A percentile compares a stretch with the other conserved stretches of the same genome.
phyloP scores from a whole-genome alignment of 2,888 invertebrate species.

The Drosophila buzzatii region DNA sequence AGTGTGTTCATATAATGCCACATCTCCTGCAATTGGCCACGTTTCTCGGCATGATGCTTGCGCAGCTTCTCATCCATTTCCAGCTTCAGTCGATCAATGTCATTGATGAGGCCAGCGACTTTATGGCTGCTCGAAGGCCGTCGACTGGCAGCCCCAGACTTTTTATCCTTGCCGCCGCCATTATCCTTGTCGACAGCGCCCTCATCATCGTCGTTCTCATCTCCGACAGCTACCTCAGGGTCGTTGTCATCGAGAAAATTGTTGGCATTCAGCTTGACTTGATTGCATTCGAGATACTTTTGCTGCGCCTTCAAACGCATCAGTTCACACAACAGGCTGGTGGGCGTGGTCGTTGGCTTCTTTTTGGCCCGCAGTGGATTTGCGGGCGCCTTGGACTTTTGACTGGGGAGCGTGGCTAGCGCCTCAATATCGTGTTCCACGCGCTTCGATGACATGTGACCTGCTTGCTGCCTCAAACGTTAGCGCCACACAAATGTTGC shows the following conservation, averaged over 20 bases:
- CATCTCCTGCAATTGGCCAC: conserved; percentile 80
- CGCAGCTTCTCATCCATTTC: conserved; percentile 68
- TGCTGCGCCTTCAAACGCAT: conserved; percentile 84
- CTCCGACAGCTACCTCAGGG: background rate
- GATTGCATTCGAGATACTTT: conserved; percentile 84
- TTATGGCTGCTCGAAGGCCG: conserved; percentile 44
- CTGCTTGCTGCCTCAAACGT: conserved; percentile 1
- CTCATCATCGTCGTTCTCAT: background rate
- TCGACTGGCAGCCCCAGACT: background rate
- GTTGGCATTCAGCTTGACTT: conserved; percentile 81
- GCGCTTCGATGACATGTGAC: conserved; percentile 57
- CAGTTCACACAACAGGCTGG: conserved; percentile 82
- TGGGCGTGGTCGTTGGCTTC: conserved; percentile 60
- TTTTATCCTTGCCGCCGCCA: conserved; percentile 1
- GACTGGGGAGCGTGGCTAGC: background rate
- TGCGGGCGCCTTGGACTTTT: conserved; percentile 21
- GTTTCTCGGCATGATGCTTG: conserved; percentile 61
- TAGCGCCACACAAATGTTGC: conserved; percentile 43
- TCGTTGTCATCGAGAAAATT: conserved; percentile 69
- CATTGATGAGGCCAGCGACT: conserved; percentile 62
- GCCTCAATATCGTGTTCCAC: conserved; percentile 6
- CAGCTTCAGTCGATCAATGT: conserved; percentile 79
- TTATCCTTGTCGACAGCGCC: background rate
- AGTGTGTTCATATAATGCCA: conserved; percentile 78
- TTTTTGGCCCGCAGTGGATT: conserved; percentile 47